A percentile compares a stretch with the other conserved stretches of the same genome.
These are phyloP conservation scores for Vipera latastei DNA, from an alignment of 2,797 vertebrate genomes.

Conservation along the genomic window DNA sequence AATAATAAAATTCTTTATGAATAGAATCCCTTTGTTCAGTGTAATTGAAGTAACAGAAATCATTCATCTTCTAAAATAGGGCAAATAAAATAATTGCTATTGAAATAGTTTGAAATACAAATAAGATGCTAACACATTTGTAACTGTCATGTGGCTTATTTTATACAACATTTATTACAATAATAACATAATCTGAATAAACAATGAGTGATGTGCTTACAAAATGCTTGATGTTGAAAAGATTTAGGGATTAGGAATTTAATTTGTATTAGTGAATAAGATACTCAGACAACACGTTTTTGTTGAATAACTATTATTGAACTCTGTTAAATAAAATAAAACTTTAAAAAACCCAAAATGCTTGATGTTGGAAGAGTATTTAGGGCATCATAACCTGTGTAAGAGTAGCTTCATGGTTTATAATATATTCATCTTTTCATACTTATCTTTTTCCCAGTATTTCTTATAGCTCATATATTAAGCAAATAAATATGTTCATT, in stretches of 20 bases:
- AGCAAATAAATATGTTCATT: not conserved
- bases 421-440: not conserved
- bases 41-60: not conserved
- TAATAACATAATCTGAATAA: not conserved
- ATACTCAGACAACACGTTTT: too few species aligned
- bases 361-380: not conserved
- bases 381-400: not conserved
- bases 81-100: not conserved
- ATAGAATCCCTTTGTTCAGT: not conserved
- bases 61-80: not conserved
- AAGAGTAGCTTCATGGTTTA: not conserved
- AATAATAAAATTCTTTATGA: not conserved
- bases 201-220: not conserved
- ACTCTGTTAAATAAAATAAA: too few species aligned
- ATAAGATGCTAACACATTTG: not conserved
- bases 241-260: too few species aligned
- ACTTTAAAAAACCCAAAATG: not conserved
- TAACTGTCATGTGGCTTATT: not conserved
- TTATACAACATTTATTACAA: not conserved
- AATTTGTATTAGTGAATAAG: too few species aligned
- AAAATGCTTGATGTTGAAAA: not conserved
- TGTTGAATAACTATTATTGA: too few species aligned
- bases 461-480: not conserved
- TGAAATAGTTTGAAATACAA: not conserved
- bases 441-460: not conserved